Evolutionary conservation across 2,113 vertebrate species (phyloP).

Genomic region (Indicator maculatus): DNA sequence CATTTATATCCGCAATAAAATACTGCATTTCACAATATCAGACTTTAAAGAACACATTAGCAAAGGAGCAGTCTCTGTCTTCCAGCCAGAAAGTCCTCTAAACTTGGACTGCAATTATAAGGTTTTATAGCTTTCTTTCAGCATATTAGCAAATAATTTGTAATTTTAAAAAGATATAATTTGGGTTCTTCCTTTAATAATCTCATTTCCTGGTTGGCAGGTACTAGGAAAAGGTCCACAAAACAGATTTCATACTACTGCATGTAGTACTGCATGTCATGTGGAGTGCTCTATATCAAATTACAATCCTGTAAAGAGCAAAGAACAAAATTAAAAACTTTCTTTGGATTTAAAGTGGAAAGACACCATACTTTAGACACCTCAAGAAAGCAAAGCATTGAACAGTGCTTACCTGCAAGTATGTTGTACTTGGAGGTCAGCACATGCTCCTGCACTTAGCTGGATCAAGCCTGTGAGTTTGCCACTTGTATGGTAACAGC

Average conservation of each 20-base stretch:
- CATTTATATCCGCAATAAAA: neutral
- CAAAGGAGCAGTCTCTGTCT: neutral
- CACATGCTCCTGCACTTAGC: accelerated
- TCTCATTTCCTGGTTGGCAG: neutral
- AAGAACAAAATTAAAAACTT: neutral
- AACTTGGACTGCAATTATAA: neutral
- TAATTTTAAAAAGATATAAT: neutral
- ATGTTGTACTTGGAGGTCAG: neutral
- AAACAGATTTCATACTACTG: neutral
- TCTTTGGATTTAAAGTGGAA: neutral
- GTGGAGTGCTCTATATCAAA: neutral
- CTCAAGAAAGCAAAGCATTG: neutral
- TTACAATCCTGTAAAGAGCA: neutral
- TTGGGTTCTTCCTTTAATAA: neutral
- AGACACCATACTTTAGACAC: neutral
- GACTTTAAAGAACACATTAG: neutral
- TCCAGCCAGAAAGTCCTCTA: neutral
- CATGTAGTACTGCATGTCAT: no score
- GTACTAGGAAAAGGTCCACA: neutral
- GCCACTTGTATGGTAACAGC: neutral
- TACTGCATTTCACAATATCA: neutral
- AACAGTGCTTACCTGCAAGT: neutral
- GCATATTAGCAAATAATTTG: neutral
- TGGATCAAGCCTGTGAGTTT: neutral
- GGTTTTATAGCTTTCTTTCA: neutral